Conservation (phyloP, 2,797 vertebrate species). For the Cryptoblepharus egeriae region DNA sequence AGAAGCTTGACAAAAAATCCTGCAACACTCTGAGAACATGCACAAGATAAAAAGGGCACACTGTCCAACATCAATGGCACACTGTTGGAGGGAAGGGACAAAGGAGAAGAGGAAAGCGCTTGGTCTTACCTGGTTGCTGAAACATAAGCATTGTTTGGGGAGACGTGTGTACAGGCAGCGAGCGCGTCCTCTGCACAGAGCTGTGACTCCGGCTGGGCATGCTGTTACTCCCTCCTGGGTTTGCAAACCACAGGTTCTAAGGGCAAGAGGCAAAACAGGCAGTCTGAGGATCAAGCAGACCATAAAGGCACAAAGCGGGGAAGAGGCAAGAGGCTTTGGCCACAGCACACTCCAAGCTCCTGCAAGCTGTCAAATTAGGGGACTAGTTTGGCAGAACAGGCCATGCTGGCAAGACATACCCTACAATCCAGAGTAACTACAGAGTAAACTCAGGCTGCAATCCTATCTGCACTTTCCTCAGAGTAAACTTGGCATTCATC, state of each 20-base stretch:
- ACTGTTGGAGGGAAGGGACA: fast-evolving
- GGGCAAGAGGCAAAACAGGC: slow-evolving; percentile 18
- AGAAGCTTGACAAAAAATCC: not conserved
- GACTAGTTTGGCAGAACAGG: too few species aligned
- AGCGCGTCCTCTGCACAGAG: slow-evolving; percentile 95
- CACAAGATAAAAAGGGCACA: not conserved
- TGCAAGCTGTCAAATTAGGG: not conserved
- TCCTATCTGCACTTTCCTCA: too few species aligned
- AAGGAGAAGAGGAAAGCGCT: fast-evolving
- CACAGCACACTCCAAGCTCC: fast-evolving
- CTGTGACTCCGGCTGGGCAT: slow-evolving; percentile 97
- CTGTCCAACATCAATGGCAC: not conserved
- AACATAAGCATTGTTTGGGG: slow-evolving; percentile 95
- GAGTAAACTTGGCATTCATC: too few species aligned
- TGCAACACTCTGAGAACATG: too few species aligned
- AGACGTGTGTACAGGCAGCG: slow-evolving; percentile 93
- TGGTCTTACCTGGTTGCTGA: slow-evolving; percentile 88
- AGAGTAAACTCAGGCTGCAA: too few species aligned
- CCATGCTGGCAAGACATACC: too few species aligned
- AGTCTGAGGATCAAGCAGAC: not conserved
- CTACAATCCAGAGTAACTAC: too few species aligned
- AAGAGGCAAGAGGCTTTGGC: not conserved
- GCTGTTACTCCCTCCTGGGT: slow-evolving; percentile 97
- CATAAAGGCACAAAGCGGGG: not conserved
- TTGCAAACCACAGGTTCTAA: slow-evolving; percentile 97